phyloP scores from a whole-genome alignment of 53 echinoderm and acorn worm species.

The Hippasteria phrygiana region DNA sequence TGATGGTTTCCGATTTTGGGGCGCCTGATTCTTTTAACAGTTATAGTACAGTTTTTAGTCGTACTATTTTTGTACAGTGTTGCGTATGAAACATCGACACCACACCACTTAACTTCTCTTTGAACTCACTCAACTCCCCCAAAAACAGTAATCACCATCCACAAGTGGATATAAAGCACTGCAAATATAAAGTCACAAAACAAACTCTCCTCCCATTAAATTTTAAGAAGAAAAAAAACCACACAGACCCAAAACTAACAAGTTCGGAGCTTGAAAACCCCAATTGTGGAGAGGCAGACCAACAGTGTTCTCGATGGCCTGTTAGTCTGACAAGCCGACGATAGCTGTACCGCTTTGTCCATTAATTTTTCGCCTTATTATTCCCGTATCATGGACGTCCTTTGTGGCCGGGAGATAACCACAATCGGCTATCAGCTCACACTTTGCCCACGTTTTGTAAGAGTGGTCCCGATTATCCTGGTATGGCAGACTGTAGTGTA shows the following conservation, averaged over 20 bases:
- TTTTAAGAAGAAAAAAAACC: neutral
- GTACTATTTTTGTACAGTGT: no score
- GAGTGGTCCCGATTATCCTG: neutral
- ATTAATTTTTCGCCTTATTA: conserved; percentile 7
- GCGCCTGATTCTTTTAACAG: no score
- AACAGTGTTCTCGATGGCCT: neutral
- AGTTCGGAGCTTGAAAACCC: neutral
- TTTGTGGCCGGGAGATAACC: neutral
- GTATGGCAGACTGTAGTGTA: neutral
- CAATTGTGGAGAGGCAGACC: neutral
- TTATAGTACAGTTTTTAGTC: no score
- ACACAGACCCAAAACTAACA: neutral
- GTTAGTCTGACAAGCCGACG: neutral
- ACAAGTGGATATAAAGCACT: neutral
- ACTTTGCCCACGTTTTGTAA: neutral
- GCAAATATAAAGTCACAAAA: neutral
- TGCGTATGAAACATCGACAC: no score
- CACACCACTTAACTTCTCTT: no score
- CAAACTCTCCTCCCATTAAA: neutral
- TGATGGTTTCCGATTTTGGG: no score
- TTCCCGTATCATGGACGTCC: neutral
- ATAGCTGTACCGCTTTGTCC: neutral
- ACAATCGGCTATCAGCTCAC: neutral
- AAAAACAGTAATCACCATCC: no score
- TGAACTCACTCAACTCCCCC: no score